Evolutionary conservation across 2,113 vertebrate genomes (phyloP).

Genomic region (Cichladusa arquata): DNA sequence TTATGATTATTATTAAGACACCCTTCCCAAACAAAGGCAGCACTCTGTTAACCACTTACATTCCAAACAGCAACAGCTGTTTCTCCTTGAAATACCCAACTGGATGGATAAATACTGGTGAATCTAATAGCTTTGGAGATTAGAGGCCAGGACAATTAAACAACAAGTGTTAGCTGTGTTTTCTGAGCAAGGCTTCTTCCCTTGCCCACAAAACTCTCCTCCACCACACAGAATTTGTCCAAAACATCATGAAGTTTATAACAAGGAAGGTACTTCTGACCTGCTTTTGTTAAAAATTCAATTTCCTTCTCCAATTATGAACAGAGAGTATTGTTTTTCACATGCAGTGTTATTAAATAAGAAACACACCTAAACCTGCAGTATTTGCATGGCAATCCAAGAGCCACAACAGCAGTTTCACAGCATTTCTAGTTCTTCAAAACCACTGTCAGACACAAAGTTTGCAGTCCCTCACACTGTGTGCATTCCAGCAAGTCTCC

Average conservation of each 20-base stretch:
- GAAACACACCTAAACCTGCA: neutral
- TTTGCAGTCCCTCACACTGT: rapidly evolving
- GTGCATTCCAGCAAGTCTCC: neutral
- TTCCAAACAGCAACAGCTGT: neutral
- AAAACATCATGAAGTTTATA: neutral
- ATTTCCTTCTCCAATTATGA: neutral
- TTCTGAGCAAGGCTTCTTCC: neutral
- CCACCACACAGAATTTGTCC: neutral
- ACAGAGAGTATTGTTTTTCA: rapidly evolving
- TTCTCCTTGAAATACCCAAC: neutral
- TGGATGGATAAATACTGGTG: neutral
- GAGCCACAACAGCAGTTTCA: neutral
- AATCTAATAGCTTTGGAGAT: neutral
- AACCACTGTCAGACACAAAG: neutral
- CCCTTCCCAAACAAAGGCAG: neutral
- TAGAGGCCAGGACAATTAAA: neutral
- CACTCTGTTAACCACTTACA: neutral
- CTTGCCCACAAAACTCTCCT: neutral
- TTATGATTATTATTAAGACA: neutral
- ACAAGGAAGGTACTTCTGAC: neutral
- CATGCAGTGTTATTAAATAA: neutral
- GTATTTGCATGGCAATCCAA: neutral
- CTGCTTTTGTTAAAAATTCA: neutral
- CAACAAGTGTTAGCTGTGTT: neutral
- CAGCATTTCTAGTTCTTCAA: neutral